Percentiles rank a stretch among this genome's conserved stretches.
phyloP scores from a whole-genome alignment of 1,140 invertebrate species.

The Drosophila hydei region DNA sequence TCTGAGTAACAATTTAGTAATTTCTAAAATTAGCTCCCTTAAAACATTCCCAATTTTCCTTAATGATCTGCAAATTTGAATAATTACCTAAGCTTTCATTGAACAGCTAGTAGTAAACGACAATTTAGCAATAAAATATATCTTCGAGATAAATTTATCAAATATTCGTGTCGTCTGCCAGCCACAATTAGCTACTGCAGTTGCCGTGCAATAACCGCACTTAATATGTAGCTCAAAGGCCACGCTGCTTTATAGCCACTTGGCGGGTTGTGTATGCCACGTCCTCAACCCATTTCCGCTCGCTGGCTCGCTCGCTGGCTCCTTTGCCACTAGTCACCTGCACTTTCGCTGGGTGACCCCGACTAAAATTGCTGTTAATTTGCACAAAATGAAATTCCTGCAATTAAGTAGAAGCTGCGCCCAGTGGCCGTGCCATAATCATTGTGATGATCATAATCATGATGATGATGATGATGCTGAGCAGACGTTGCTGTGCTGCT shows the following conservation, averaged over 20 bases:
- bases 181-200: background rate
- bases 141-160: background rate
- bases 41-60: too few relatives aligned
- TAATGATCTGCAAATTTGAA: too few relatives aligned
- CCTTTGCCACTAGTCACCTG: conserved; percentile 37
- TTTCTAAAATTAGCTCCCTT: too few relatives aligned
- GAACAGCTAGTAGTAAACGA: too few relatives aligned
- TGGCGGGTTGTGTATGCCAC: conserved; percentile 12
- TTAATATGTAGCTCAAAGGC: conserved; percentile 22
- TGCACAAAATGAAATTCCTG: conserved; percentile 81
- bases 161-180: background rate
- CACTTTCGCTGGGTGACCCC: conserved; percentile 57
- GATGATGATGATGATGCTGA: conserved; percentile 32
- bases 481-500: conserved; percentile 16
- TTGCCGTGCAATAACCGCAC: conserved; percentile 19
- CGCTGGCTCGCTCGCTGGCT: background rate
- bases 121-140: too few relatives aligned
- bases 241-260: conserved; percentile 12
- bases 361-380: conserved; percentile 79
- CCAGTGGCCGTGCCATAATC: conserved; percentile 34
- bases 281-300: conserved; percentile 1
- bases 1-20: too few relatives aligned
- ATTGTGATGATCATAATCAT: conserved; percentile 26
- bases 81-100: too few relatives aligned
- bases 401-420: conserved; percentile 68